These are phyloP conservation scores for Heterodera carotae DNA, from an alignment of 1,140 invertebrate genomes.

Conservation along the genomic window DNA sequence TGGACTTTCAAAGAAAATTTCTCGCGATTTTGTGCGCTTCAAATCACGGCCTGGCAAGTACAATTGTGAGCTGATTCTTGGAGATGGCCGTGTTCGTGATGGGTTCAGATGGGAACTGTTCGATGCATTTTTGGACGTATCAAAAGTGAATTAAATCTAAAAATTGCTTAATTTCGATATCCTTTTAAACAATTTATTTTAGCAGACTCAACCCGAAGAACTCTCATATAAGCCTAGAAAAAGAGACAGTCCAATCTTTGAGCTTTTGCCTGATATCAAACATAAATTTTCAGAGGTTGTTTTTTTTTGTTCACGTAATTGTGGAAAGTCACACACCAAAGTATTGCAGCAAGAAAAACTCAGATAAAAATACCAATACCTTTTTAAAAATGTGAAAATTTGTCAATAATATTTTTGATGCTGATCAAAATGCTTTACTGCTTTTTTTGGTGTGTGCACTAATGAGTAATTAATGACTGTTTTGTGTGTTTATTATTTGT, in stretches of 20 bases:
- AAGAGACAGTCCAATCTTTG: neutral
- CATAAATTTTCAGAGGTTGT: neutral
- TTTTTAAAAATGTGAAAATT: no score
- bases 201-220: neutral
- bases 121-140: conserved; percentile 25
- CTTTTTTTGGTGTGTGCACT: no score
- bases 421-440: neutral
- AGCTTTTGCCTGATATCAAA: neutral
- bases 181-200: neutral
- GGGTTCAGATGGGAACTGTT: conserved; percentile 15
- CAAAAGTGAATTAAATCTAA: conserved; percentile 7
- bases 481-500: neutral
- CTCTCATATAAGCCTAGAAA: neutral
- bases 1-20: no score
- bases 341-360: no score
- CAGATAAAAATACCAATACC: no score
- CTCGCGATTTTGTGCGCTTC: conserved; percentile 5
- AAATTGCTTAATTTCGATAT: neutral
- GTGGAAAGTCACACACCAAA: no score
- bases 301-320: neutral
- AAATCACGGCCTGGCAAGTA: neutral
- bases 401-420: neutral
- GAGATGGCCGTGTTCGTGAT: conserved; percentile 7
- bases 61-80: conserved; percentile 23
- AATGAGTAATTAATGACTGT: no score